phyloP scores from a whole-genome alignment of 1,140 invertebrate species.

The Brachionus asplanchnoidis region DNA sequence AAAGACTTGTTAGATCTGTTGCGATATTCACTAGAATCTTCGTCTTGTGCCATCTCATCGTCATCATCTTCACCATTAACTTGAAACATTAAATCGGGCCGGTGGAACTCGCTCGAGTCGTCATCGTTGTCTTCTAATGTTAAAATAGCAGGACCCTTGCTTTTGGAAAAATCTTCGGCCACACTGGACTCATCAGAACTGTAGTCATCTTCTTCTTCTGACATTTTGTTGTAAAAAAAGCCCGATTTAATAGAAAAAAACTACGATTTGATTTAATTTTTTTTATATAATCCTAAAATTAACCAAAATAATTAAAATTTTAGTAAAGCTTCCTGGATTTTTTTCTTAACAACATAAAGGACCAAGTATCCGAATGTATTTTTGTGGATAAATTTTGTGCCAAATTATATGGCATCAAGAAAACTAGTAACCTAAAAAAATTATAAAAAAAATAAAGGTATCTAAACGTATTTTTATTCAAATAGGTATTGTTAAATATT shows the following conservation, averaged over 20 bases:
- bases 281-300: not conserved
- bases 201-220: conserved; percentile 35
- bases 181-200: conserved; percentile 35
- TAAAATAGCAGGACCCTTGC: not conserved
- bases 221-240: not conserved
- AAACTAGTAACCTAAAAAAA: not conserved
- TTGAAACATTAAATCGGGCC: conserved; percentile 32
- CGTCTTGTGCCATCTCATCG: not conserved
- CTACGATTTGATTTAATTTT: not conserved
- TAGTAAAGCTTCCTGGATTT: not conserved
- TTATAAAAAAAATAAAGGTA: not conserved
- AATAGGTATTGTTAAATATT: not conserved
- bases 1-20: not conserved
- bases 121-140: conserved; percentile 37
- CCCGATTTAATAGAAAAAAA: not conserved
- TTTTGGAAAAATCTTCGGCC: not conserved
- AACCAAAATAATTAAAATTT: not conserved
- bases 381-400: not conserved
- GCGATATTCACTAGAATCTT: conserved; percentile 10
- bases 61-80: conserved; percentile 37
- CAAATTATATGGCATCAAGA: not conserved
- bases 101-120: not conserved
- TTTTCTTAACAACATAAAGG: not conserved
- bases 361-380: not conserved
- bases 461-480: not conserved